Percentiles rank a stretch among this genome's conserved stretches.
Evolutionary conservation across 1,140 invertebrate species (phyloP).

Genomic region (Cyphomyrmex costatus): DNA sequence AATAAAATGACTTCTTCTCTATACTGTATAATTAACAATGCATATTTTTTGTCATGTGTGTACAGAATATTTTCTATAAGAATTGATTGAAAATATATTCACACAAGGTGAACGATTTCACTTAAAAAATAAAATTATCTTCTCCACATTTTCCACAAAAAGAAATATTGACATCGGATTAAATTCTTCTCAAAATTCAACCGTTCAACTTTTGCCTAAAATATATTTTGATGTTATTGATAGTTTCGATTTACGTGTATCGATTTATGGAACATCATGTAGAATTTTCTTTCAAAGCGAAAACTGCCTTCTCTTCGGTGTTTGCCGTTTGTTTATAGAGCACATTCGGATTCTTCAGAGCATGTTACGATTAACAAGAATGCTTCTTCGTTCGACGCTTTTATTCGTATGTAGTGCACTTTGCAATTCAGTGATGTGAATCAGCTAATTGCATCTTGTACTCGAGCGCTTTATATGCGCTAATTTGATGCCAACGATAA

Average conservation of each 20-base stretch:
- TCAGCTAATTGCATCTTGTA: constrained; percentile 67
- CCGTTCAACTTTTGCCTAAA: not conserved
- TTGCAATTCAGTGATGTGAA: constrained; percentile 17
- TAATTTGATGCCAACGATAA: not conserved
- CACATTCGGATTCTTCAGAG: not conserved
- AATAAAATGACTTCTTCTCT: not conserved
- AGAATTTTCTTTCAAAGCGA: not conserved
- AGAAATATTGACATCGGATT: not conserved
- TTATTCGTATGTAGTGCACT: not conserved
- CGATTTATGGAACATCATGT: not conserved
- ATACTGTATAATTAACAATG: not conserved
- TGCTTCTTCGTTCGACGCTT: not conserved
- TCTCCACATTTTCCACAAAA: not conserved
- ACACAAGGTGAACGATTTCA: not conserved
- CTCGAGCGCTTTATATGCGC: constrained; percentile 29
- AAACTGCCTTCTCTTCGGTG: not conserved
- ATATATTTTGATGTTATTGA: not conserved
- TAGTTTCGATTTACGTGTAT: not conserved
- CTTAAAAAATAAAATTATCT: not conserved
- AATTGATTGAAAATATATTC: not conserved
- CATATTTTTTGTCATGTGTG: not conserved
- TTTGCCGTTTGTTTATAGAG: not conserved
- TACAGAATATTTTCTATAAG: not conserved
- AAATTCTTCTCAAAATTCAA: not conserved
- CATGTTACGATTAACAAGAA: not conserved